phyloP scores from a whole-genome alignment of 2,797 vertebrate genomes.

The Ptychadena robeensis region DNA sequence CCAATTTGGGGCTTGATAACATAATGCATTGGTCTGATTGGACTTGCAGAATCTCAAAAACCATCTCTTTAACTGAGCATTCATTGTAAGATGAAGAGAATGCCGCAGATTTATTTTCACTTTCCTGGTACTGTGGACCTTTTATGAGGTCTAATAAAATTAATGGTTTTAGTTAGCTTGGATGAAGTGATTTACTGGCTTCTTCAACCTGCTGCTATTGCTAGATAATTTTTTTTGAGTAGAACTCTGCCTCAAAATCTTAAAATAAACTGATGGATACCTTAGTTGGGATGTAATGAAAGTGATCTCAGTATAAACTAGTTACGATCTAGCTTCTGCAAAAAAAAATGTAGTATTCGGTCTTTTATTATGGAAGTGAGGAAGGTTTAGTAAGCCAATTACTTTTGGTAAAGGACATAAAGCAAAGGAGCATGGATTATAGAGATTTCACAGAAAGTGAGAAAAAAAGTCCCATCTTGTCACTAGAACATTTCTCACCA shows the following conservation, averaged over 20 bases:
- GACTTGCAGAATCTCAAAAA: constrained; percentile 20
- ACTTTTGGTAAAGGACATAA: no score
- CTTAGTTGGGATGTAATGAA: neutral
- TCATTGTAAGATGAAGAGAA: neutral
- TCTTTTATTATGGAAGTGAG: no score
- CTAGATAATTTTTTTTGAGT: constrained; percentile 41
- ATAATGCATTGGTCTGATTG: constrained; percentile 33
- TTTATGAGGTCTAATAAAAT: constrained; percentile 56
- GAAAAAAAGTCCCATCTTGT: no score
- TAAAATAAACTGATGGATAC: neutral
- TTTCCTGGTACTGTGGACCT: constrained; percentile 21
- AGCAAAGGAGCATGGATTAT: no score
- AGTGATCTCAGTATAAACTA: neutral
- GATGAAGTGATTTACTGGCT: constrained; percentile 8
- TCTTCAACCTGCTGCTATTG: neutral
- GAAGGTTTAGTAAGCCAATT: no score
- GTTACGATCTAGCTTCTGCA: neutral
- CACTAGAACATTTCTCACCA: no score
- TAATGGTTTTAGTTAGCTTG: constrained; percentile 35
- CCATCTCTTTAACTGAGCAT: constrained; percentile 13
- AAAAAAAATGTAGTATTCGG: no score
- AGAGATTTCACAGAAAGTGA: no score
- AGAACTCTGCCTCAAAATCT: neutral
- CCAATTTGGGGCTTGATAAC: constrained; percentile 12
- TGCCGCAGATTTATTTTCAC: constrained; percentile 25